A percentile compares a stretch with the other conserved stretches of the same genome.
phyloP scores from a whole-genome alignment of 2,113 vertebrate species.

The Archocentrus centrarchus region DNA sequence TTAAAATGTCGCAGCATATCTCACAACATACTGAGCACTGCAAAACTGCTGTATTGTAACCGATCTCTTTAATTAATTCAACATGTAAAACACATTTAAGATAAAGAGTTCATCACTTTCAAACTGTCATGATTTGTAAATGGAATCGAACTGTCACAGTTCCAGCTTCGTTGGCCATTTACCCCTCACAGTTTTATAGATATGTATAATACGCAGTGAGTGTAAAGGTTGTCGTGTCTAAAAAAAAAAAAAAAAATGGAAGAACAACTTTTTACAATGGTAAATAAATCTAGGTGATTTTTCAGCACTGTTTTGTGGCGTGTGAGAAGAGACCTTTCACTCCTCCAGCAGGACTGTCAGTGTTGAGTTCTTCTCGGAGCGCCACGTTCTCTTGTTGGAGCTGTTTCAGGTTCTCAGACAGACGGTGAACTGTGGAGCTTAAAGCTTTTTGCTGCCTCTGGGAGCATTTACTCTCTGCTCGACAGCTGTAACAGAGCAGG shows the following conservation, averaged over 20 bases:
- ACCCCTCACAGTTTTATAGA: too few relatives aligned
- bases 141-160: too few relatives aligned
- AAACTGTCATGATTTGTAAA: too few relatives aligned
- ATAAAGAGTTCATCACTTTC: too few relatives aligned
- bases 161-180: too few relatives aligned
- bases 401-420: slow-evolving; percentile 86
- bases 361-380: slow-evolving; percentile 85
- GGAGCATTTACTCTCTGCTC: slow-evolving; percentile 81
- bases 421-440: slow-evolving; percentile 82
- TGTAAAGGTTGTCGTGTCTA: not conserved
- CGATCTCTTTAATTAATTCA: too few relatives aligned
- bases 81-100: too few relatives aligned
- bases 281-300: not conserved
- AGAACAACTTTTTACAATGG: not conserved
- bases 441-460: slow-evolving; percentile 83
- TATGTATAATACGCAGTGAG: not conserved
- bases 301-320: not conserved
- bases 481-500: slow-evolving; percentile 52
- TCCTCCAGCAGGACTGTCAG: slow-evolving; percentile 75
- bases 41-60: too few relatives aligned
- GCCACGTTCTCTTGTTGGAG: slow-evolving; percentile 87
- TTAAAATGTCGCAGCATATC: too few relatives aligned
- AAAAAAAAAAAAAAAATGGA: not conserved
- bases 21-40: too few relatives aligned
- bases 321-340: slow-evolving; percentile 78